Base-by-base conservation (phyloP, 2,113 vertebrate genomes). In the Gobio gobio region DNA sequence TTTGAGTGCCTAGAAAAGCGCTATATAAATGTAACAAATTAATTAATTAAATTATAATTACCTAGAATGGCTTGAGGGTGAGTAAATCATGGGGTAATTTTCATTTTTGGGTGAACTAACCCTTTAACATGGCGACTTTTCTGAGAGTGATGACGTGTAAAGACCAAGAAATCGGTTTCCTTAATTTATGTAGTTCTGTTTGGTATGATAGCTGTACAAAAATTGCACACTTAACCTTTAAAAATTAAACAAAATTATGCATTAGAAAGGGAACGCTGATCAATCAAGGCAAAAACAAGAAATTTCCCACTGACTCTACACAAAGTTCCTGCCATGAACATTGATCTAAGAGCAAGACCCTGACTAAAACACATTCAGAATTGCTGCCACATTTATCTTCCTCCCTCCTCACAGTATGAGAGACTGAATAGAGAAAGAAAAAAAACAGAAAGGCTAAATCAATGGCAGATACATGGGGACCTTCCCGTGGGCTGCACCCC, bases 381-480 rank as follows among this genome's bases (percentile, higher is more conserved):
- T 13, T 13, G 22, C 40, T 14, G 73, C 45, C 47, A 64, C 14
- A 49, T 80, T 64, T 33, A 47, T 29, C 24, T 51, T 51, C 24
- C 24, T 49, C n/a, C 16, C 7, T 81, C 61, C 24, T 33, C 61
- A 29, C 61, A 33, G 16, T 68, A 51, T 51, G 58, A 63, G 77
- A n/a, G 29, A n/a, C 20, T 12, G 24, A 80, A 63, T 14, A 45
- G 58, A 79, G 43, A 47, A 36, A 58, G 16, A 10, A 80, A 18
- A 24, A 20, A 74, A 74, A 16, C n/a, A n/a, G 58, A 79, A 66
- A 68, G 26, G 79, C 61, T 81, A 54, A 81, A 81, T 81, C 8
- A 22, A 33, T 66, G 63, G 45, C 45, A 81, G 36, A 76, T 29
- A 8, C 79, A 81, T 81, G 79, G 45, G 61, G 43, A 81, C 43